Conservation (phyloP, 2,888 invertebrate genomes). For the Scaptomyza polygonia region DNA sequence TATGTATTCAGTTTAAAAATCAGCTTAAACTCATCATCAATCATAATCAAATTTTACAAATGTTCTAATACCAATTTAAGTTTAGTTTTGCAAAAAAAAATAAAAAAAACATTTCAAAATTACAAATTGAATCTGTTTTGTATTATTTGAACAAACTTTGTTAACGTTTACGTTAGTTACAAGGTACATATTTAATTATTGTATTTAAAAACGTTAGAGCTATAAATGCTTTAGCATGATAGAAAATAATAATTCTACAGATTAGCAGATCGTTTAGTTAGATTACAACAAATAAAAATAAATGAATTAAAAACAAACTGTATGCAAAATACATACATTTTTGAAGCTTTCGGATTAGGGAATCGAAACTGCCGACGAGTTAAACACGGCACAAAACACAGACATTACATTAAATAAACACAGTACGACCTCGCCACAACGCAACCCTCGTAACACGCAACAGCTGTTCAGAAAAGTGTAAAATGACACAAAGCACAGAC, state of each 20-base stretch:
- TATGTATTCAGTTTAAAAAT: too few relatives aligned
- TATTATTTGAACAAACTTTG: neutral
- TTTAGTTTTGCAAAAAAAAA: too few relatives aligned
- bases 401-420: too few relatives aligned
- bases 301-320: slow-evolving; percentile 1
- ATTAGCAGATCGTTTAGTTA: slow-evolving; percentile 36
- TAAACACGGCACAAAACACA: neutral
- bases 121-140: neutral
- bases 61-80: too few relatives aligned
- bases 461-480: too few relatives aligned
- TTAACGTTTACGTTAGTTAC: slow-evolving; percentile 1
- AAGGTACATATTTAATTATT: slow-evolving; percentile 16
- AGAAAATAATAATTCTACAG: slow-evolving; percentile 32
- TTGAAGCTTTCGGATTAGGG: slow-evolving; percentile 13
- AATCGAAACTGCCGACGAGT: slow-evolving; percentile 14
- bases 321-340: slow-evolving; percentile 12
- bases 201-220: slow-evolving; percentile 13
- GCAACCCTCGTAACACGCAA: too few relatives aligned
- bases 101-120: too few relatives aligned
- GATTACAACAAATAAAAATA: slow-evolving; percentile 18
- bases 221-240: slow-evolving; percentile 1
- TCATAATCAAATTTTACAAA: too few relatives aligned
- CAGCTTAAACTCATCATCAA: too few relatives aligned
- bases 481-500: too few relatives aligned
- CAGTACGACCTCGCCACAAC: too few relatives aligned